These are phyloP conservation scores for Drosophila kanapiae DNA, from an alignment of 1,140 invertebrate genomes.

Conservation along the genomic window DNA sequence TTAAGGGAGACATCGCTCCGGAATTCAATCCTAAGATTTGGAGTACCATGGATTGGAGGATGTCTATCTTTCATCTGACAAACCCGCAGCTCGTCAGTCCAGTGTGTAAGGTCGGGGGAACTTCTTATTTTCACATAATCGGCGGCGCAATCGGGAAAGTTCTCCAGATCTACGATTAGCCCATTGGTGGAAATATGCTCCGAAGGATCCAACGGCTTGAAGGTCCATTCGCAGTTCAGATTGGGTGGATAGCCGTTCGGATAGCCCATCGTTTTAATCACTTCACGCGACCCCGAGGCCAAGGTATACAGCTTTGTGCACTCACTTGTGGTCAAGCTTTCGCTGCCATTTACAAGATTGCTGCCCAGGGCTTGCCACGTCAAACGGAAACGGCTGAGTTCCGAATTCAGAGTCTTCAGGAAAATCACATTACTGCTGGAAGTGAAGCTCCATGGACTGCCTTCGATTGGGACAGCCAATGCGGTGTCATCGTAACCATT, in stretches of 20 bases:
- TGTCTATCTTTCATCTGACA: conserved; percentile 12
- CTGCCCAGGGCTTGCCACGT: conserved; percentile 86
- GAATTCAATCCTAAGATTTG: conserved; percentile 85
- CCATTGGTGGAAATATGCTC: conserved; percentile 88
- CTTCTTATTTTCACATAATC: conserved; percentile 86
- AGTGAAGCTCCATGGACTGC: conserved; percentile 86
- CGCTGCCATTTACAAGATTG: conserved; percentile 15
- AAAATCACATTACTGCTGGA: conserved; percentile 89
- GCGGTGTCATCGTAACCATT: conserved; percentile 90
- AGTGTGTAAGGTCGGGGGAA: conserved; percentile 58
- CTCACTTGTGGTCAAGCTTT: conserved; percentile 3
- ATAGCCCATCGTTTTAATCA: conserved; percentile 91
- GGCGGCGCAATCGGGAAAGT: conserved; percentile 85
- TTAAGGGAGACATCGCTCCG: conserved; percentile 85
- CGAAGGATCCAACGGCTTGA: conserved; percentile 86
- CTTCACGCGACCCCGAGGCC: conserved; percentile 20
- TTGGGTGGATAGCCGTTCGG: conserved; percentile 90
- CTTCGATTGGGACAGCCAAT: conserved; percentile 85
- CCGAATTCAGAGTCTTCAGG: conserved; percentile 86
- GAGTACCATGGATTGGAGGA: conserved; percentile 59
- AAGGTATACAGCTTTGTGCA: conserved; percentile 44
- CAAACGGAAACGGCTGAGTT: conserved; percentile 87
- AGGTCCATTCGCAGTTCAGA: conserved; percentile 92
- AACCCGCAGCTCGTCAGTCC: conserved; percentile 82
- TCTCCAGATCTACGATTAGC: conserved; percentile 87